Evolutionary conservation across 1,140 invertebrate genomes (phyloP).

Genomic region (Neodiprion virginianus): DNA sequence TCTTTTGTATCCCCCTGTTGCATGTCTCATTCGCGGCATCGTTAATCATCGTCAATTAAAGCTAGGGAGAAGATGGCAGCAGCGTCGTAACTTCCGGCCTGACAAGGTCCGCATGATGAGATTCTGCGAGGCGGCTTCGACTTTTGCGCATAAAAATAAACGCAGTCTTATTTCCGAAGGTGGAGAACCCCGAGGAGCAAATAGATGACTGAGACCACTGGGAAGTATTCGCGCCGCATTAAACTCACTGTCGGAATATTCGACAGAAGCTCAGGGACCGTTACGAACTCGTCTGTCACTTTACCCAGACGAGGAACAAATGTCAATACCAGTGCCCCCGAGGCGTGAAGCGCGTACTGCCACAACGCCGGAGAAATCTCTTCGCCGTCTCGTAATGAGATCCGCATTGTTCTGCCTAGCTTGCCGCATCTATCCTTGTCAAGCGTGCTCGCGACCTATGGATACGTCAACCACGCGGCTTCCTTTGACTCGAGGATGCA

Average conservation of each 20-base stretch:
- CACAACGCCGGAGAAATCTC: conserved; percentile 1
- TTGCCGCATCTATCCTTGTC: background rate
- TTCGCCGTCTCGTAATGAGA: background rate
- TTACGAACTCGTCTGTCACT: background rate
- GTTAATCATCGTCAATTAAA: no score
- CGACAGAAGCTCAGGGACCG: background rate
- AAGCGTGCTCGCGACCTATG: background rate
- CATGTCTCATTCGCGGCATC: no score
- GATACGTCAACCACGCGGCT: no score
- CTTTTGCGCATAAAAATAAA: no score
- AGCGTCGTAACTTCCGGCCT: no score
- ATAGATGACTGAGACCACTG: background rate
- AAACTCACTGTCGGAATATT: background rate
- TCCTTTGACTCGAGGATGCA: no score
- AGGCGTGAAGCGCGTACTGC: background rate
- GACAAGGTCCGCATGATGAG: no score
- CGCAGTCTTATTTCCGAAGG: no score
- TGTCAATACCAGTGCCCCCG: conserved; percentile 1
- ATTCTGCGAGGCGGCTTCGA: no score
- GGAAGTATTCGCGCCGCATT: background rate
- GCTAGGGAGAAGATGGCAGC: no score
- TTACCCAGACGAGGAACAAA: background rate
- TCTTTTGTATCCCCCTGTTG: background rate
- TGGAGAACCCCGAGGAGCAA: no score
- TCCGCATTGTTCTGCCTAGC: background rate